Conservation (phyloP, 2,888 invertebrate species). For the Cheilosia soror region DNA sequence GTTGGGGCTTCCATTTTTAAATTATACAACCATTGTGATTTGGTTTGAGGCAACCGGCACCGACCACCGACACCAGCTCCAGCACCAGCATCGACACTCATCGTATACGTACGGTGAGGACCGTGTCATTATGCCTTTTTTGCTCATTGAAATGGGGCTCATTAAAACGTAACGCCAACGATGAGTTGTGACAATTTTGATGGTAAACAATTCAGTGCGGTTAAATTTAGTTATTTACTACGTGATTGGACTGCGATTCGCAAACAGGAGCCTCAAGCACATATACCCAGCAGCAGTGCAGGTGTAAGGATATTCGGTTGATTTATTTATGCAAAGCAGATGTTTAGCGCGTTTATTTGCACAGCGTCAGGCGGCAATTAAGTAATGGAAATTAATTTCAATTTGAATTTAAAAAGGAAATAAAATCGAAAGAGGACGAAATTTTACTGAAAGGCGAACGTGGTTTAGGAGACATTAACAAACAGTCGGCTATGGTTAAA, state of each 20-base stretch:
- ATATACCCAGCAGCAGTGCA: neutral
- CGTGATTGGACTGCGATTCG: constrained; percentile 42
- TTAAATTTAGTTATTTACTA: constrained; percentile 44
- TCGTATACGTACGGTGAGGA: neutral
- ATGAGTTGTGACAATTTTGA: constrained; percentile 43
- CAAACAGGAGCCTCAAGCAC: neutral
- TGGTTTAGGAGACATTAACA: constrained; percentile 39
- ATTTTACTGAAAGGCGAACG: neutral
- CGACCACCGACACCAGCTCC: too few species aligned
- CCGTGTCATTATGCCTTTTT: constrained; percentile 13
- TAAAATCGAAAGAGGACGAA: constrained; percentile 7
- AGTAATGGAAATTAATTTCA: constrained; percentile 69
- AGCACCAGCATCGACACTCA: neutral
- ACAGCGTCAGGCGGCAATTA: constrained; percentile 64
- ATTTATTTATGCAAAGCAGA: constrained; percentile 68
- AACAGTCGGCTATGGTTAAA: constrained; percentile 43
- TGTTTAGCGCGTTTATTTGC: constrained; percentile 63
- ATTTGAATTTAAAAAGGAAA: constrained; percentile 61
- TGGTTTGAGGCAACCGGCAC: neutral
- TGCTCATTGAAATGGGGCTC: constrained; percentile 6
- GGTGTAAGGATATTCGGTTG: constrained; percentile 51
- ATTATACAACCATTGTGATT: constrained; percentile 42
- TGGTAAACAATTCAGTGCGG: constrained; percentile 35
- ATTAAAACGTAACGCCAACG: constrained; percentile 7
- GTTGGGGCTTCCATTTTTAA: constrained; percentile 28